Conservation (phyloP, 1,140 invertebrate species). For the Ganaspis sp. region DNA sequence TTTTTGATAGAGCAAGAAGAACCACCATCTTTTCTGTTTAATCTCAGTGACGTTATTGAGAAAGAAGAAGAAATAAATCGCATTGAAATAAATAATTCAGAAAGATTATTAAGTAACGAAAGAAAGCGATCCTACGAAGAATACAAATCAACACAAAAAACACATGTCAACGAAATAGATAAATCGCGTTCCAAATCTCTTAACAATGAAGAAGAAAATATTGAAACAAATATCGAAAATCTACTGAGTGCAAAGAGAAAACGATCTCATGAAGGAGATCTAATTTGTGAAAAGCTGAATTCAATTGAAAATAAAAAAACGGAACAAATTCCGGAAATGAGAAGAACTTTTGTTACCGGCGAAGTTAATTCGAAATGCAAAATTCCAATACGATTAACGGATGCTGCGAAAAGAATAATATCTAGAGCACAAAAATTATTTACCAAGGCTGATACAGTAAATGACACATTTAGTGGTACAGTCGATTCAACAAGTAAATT, state of each 20-base stretch:
- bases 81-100: background rate
- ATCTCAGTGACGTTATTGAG: background rate
- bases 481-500: background rate
- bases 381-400: background rate
- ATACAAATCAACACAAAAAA: background rate
- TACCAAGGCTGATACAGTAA: background rate
- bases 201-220: background rate
- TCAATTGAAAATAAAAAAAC: too few species aligned
- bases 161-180: background rate
- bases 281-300: too few species aligned
- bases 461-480: background rate
- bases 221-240: too few species aligned
- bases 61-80: background rate
- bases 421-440: background rate
- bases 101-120: background rate
- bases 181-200: too few species aligned
- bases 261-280: background rate
- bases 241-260: too few species aligned
- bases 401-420: background rate
- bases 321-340: too few species aligned
- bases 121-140: background rate
- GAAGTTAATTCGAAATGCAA: background rate
- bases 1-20: background rate
- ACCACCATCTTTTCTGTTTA: background rate
- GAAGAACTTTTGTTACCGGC: too few species aligned